Evolutionary conservation across 2,888 invertebrate species (phyloP).

Genomic region (Dyspetes luteomarginatus): DNA sequence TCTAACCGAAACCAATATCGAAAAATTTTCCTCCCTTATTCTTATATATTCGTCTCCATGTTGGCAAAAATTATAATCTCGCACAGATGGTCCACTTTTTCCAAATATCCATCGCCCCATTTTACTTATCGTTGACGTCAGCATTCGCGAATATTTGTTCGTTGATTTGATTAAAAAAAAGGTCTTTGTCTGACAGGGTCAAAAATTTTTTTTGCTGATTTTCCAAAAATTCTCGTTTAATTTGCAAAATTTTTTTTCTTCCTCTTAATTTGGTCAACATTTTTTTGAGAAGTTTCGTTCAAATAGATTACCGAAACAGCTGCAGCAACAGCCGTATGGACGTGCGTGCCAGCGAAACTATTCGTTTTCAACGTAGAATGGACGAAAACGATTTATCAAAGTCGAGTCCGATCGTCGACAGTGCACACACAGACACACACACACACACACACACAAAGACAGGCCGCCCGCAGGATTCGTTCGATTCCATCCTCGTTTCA

Average conservation of each 20-base stretch:
- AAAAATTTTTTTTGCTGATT: slow-evolving; percentile 7
- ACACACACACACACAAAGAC: background rate
- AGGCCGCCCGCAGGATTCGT: slow-evolving; percentile 53
- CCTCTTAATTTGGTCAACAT: background rate
- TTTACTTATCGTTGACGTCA: slow-evolving; percentile 5
- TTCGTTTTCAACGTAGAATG: slow-evolving; percentile 54
- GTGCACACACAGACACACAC: background rate
- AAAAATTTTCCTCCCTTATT: slow-evolving; percentile 1
- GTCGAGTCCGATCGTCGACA: slow-evolving; percentile 59
- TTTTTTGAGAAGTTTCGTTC: slow-evolving; percentile 20
- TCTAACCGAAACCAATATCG: slow-evolving; percentile 36
- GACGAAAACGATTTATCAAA: slow-evolving; percentile 64
- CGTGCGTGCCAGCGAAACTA: slow-evolving; percentile 60
- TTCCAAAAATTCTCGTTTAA: background rate
- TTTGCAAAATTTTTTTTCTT: background rate
- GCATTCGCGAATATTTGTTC: background rate
- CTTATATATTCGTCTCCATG: slow-evolving; percentile 9
- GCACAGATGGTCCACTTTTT: slow-evolving; percentile 34
- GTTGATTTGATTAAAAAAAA: background rate
- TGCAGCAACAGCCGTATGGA: slow-evolving; percentile 24
- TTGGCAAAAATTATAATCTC: background rate
- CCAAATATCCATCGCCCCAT: slow-evolving; percentile 7
- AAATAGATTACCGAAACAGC: slow-evolving; percentile 35
- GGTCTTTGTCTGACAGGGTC: no score
- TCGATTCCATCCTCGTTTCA: slow-evolving; percentile 56